A percentile compares a stretch with the other conserved stretches of the same genome.
Conservation (phyloP, 2,888 invertebrate genomes). For the Brenthis ino region DNA sequence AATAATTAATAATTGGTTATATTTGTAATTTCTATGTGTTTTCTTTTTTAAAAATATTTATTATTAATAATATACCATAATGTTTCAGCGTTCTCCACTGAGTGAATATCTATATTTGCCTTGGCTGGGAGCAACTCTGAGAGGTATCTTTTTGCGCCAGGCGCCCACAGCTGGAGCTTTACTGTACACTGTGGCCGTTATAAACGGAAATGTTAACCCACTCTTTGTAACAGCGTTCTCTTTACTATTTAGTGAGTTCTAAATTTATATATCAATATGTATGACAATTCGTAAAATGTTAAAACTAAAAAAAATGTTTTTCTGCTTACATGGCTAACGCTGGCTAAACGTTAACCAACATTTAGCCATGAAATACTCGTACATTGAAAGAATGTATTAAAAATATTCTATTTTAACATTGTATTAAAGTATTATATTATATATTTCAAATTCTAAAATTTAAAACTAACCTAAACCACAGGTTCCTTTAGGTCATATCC, state of each 20-base stretch:
- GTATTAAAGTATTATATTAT: no score
- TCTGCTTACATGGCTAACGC: no score
- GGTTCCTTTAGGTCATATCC: no score
- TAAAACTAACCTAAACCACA: no score
- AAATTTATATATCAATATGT: no score
- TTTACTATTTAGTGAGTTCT: slow-evolving; percentile 64
- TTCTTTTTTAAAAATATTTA: neutral
- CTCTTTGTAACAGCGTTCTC: slow-evolving; percentile 63
- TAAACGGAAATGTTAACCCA: slow-evolving; percentile 60
- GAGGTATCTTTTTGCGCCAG: slow-evolving; percentile 65
- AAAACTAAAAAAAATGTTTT: no score
- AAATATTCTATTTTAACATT: no score
- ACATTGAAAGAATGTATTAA: no score
- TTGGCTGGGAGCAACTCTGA: slow-evolving; percentile 67
- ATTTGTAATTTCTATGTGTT: neutral
- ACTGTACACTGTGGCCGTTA: slow-evolving; percentile 65
- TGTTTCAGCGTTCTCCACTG: slow-evolving; percentile 59
- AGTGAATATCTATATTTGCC: slow-evolving; percentile 72
- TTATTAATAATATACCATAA: neutral
- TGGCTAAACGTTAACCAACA: no score
- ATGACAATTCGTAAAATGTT: no score
- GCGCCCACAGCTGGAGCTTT: slow-evolving; percentile 67
- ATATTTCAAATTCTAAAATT: no score
- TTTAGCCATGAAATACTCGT: no score
- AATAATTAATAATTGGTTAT: neutral